Conservation (phyloP, 2,888 invertebrate species). For the Amitus sp. region DNA sequence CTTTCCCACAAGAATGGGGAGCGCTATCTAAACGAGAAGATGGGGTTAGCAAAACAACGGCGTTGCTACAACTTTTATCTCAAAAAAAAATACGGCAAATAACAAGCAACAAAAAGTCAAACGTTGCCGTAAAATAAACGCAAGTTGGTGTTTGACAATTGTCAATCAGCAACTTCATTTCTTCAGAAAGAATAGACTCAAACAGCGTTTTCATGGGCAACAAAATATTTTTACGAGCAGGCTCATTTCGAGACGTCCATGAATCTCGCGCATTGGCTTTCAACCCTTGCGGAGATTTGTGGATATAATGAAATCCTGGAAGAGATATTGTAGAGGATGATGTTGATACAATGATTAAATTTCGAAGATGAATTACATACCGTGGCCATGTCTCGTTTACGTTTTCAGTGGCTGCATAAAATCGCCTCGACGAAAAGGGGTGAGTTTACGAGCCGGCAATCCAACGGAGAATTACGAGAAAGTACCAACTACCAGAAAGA, state of each 20-base stretch:
- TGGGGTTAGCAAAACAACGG: constrained; percentile 38
- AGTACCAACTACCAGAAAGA: constrained; percentile 38
- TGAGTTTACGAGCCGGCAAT: constrained; percentile 54
- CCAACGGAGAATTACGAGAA: constrained; percentile 40
- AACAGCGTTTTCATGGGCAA: background rate
- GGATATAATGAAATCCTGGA: constrained; percentile 15
- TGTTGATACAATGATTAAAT: constrained; percentile 36
- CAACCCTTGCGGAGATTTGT: constrained; percentile 10
- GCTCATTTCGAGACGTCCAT: too few species aligned
- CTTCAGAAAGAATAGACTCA: too few species aligned
- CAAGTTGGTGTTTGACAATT: too few species aligned
- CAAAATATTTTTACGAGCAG: background rate
- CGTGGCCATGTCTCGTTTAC: constrained; percentile 35
- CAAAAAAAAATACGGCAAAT: too few species aligned
- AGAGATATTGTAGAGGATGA: constrained; percentile 33
- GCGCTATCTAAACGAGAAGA: constrained; percentile 37
- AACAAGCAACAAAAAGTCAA: too few species aligned
- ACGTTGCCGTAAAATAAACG: too few species aligned
- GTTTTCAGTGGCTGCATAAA: constrained; percentile 22
- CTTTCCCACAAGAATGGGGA: constrained; percentile 49
- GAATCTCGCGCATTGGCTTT: background rate
- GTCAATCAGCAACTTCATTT: too few species aligned
- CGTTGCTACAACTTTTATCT: constrained; percentile 27
- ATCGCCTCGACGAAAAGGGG: constrained; percentile 45
- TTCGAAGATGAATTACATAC: constrained; percentile 35